Evolutionary conservation across 1,140 invertebrate genomes (phyloP).

Genomic region (Ctenoplectra terminalis): DNA sequence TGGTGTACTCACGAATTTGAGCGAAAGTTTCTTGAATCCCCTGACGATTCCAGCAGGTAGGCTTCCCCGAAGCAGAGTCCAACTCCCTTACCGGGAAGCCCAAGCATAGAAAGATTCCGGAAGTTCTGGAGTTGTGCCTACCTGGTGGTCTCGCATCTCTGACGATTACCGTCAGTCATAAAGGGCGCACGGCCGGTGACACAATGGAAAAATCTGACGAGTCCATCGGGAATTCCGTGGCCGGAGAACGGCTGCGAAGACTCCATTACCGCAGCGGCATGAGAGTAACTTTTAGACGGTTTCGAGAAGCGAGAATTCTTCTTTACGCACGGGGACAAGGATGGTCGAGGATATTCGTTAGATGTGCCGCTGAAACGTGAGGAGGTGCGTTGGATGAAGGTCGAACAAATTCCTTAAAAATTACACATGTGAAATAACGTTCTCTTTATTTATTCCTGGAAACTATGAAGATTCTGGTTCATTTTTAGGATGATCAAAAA

Average conservation of each 20-base stretch:
- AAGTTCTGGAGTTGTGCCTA: constrained; percentile 50
- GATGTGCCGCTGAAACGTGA: background rate
- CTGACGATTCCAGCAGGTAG: constrained; percentile 28
- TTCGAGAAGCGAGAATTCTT: too few relatives aligned
- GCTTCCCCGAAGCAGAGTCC: constrained; percentile 28
- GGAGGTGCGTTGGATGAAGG: background rate
- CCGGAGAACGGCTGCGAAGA: background rate
- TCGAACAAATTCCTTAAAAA: too few relatives aligned
- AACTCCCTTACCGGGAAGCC: constrained; percentile 37
- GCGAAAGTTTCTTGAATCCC: constrained; percentile 38
- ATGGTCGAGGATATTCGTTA: background rate
- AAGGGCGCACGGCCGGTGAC: constrained; percentile 27
- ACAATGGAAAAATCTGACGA: constrained; percentile 60
- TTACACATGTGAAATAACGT: too few relatives aligned
- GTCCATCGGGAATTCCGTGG: constrained; percentile 50
- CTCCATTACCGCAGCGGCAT: background rate
- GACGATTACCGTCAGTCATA: constrained; percentile 53
- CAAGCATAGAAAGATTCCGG: constrained; percentile 43
- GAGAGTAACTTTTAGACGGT: background rate
- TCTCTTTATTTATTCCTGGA: too few relatives aligned
- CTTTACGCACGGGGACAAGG: background rate
- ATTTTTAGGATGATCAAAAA: too few relatives aligned
- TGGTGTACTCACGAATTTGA: constrained; percentile 31
- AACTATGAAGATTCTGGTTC: too few relatives aligned
- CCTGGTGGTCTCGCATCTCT: constrained; percentile 37